phyloP scores from a whole-genome alignment of 2,888 invertebrate species.

The Andrena flavipes region DNA sequence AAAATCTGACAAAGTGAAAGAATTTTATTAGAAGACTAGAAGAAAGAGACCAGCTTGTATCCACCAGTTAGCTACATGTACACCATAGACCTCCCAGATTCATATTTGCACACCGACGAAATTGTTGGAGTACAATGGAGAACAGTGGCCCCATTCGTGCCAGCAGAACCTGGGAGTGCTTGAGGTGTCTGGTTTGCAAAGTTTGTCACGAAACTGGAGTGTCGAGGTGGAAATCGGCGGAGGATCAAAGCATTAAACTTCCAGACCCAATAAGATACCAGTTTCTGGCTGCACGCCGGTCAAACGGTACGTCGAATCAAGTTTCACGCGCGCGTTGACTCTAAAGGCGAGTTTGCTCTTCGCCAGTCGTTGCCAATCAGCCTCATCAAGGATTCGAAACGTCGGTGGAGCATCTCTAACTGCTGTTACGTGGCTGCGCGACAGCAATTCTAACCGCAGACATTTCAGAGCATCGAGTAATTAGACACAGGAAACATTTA shows the following conservation, averaged over 20 bases:
- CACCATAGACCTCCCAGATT: too few species aligned
- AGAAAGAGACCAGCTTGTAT: too few species aligned
- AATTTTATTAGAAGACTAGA: too few species aligned
- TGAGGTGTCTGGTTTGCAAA: too few species aligned
- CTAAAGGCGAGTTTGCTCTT: constrained; percentile 40
- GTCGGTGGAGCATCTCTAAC: background rate
- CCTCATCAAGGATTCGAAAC: constrained; percentile 17
- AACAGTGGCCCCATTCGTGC: too few species aligned
- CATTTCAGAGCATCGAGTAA: background rate
- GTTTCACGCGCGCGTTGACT: constrained; percentile 35
- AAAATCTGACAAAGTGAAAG: too few species aligned
- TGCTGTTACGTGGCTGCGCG: background rate
- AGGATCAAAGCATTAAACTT: constrained; percentile 8
- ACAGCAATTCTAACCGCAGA: constrained; percentile 5
- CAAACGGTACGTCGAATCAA: constrained; percentile 36
- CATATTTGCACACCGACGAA: too few species aligned
- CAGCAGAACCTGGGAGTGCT: too few species aligned
- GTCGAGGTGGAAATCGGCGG: background rate
- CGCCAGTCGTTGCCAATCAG: constrained; percentile 32
- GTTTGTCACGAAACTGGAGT: background rate
- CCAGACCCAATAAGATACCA: constrained; percentile 40
- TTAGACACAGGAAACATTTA: too few species aligned
- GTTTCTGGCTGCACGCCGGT: constrained; percentile 16
- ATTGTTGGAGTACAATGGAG: too few species aligned
- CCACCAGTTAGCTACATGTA: too few species aligned